These are phyloP conservation scores for Portevinia maculata DNA, from an alignment of 2,888 invertebrate genomes.

Conservation along the genomic window DNA sequence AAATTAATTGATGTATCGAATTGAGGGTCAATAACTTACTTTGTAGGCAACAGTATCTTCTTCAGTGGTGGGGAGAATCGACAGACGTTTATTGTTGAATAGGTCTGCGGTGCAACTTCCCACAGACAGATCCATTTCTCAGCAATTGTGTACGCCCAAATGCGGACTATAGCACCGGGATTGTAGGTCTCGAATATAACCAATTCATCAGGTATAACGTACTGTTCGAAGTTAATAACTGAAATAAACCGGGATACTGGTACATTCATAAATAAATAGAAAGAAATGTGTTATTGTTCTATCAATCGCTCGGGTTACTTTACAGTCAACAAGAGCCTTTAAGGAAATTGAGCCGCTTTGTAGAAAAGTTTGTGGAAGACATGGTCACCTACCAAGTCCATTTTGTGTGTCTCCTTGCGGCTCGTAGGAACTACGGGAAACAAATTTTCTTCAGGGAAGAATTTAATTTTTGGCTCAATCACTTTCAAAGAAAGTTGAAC, in stretches of 20 bases:
- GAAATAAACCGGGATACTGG: too few relatives aligned
- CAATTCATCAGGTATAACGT: constrained; percentile 83
- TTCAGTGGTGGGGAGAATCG: constrained; percentile 90
- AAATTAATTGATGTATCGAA: background rate
- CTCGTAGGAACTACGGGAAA: too few relatives aligned
- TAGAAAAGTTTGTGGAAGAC: too few relatives aligned
- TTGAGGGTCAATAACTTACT: constrained; percentile 81
- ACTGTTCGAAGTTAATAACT: constrained; percentile 82
- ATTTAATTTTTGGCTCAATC: too few relatives aligned
- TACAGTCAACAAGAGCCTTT: background rate
- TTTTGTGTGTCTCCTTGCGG: too few relatives aligned
- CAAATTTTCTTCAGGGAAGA: too few relatives aligned
- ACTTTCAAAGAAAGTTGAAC: too few relatives aligned
- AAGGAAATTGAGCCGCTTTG: too few relatives aligned
- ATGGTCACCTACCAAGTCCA: too few relatives aligned
- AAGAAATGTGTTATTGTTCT: too few relatives aligned
- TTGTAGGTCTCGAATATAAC: constrained; percentile 93
- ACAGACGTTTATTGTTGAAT: constrained; percentile 85
- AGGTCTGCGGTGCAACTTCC: constrained; percentile 84
- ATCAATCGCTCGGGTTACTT: too few relatives aligned
- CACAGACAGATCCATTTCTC: constrained; percentile 89
- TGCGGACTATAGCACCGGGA: constrained; percentile 91
- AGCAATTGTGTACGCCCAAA: constrained; percentile 87
- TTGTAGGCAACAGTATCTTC: constrained; percentile 84
- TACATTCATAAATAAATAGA: too few relatives aligned